Evolutionary conservation across 2,888 invertebrate genomes (phyloP), one percentile per base, ranked within the genome.

Genomic region (Drosophila anomalata): DNA sequence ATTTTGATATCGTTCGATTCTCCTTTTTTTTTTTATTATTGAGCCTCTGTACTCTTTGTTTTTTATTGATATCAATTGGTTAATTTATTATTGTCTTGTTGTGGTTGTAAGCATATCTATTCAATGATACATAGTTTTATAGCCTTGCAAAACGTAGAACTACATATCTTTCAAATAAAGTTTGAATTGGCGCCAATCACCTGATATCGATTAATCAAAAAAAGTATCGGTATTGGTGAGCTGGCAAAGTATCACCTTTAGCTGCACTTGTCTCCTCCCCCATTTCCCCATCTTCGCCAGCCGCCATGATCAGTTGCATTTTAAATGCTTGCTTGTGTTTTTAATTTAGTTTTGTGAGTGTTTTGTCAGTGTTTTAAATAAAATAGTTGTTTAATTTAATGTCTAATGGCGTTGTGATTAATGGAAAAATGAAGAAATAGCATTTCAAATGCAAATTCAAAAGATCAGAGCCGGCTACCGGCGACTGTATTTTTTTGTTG

Each of bases 31-130:
- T 29, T 47, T n/a, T 36, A 6, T 24, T 24, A 7, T 26, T 42
- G n/a, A 46, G 17, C 17, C 14, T 53, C 14, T 50, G 20, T 48
- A 33, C 26, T 66, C 17, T 62, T 47, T 26, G 24, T 58, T 73
- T 66, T 73, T 66, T 69, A 76, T 79, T 78, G 70, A 67, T 71
- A 71, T 73, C 68, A 79, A 78, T 81, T 81, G 68, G 26, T n/a
- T 67, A 20, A 56, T 56, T 75, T 73, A 53, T 60, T 39, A 29
- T 9, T 47, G 48, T 33, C 29, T 14, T 53, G 11, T 29, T 53
- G 20, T 47, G 55, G 50, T 63, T 54, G 56, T 58, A 51, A 58
- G 68, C 59, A 65, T 61, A 50, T 60, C 65, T 41, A 20, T 59
- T 75, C 33, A 66, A 51, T 51, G 55, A 53, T 54, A 63, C 47